phyloP scores from a whole-genome alignment of 2,797 vertebrate species.

The Enteromius treurensis region DNA sequence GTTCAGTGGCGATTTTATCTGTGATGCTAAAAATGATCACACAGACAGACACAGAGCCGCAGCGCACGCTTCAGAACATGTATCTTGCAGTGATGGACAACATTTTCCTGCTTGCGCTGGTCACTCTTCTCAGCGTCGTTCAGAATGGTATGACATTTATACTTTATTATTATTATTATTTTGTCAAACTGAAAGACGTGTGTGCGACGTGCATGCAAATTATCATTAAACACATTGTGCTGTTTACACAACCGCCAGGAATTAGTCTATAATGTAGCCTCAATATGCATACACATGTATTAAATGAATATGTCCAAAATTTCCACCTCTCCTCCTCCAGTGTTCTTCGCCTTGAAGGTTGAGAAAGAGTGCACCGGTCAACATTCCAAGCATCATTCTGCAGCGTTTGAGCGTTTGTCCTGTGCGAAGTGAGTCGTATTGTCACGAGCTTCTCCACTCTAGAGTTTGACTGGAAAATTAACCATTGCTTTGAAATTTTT shows the following conservation, averaged over 20 bases:
- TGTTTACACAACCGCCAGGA: background rate
- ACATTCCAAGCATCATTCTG: conserved; percentile 59
- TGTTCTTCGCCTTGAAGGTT: conserved; percentile 90
- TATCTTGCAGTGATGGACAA: conserved; percentile 81
- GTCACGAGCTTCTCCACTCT: background rate
- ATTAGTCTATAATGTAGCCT: background rate
- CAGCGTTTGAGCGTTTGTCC: conserved; percentile 85
- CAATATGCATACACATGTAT: background rate
- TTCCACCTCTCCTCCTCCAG: conserved; percentile 67
- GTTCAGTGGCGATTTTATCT: conserved; percentile 21
- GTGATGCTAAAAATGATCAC: background rate
- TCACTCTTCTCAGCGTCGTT: conserved; percentile 90
- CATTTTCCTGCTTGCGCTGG: conserved; percentile 84
- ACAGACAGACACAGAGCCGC: background rate
- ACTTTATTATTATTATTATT: background rate
- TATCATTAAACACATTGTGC: background rate
- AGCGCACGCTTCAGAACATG: conserved; percentile 70
- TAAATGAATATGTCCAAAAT: background rate
- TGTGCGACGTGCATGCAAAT: background rate
- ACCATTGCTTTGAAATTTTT: background rate
- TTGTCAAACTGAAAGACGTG: background rate
- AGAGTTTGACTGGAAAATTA: background rate
- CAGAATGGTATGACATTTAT: conserved; percentile 86
- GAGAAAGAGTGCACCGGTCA: conserved; percentile 84
- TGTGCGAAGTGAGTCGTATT: conserved; percentile 89